A percentile compares a stretch with the other conserved stretches of the same genome.
phyloP scores from a whole-genome alignment of 1,140 invertebrate species.

The Drosophila subpulchrella region DNA sequence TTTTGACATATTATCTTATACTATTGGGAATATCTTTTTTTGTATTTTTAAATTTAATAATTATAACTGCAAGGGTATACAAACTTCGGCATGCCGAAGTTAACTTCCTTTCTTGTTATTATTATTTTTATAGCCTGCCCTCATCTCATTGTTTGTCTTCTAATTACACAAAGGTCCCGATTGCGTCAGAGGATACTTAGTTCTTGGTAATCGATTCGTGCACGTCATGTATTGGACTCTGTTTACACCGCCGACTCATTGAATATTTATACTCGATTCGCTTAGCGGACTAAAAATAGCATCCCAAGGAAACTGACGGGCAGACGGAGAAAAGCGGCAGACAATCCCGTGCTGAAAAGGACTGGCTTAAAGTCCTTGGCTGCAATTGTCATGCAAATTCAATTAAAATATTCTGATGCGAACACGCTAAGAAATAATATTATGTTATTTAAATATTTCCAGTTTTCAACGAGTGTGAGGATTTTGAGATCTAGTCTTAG shows the following conservation, averaged over 20 bases:
- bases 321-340: conserved; percentile 11
- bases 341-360: conserved; percentile 23
- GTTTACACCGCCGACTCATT: conserved; percentile 58
- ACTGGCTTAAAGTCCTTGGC: conserved; percentile 31
- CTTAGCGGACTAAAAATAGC: conserved; percentile 68
- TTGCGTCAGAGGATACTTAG: conserved; percentile 58
- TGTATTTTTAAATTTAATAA: no score
- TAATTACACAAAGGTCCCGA: conserved; percentile 59
- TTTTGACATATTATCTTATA: no score
- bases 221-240: conserved; percentile 56
- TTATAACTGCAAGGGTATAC: no score
- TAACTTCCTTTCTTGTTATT: no score
- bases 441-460: conserved; percentile 17
- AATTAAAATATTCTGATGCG: conserved; percentile 68
- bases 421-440: conserved; percentile 8
- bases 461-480: neutral
- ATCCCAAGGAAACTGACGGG: conserved; percentile 17
- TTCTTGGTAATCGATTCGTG: conserved; percentile 44
- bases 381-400: conserved; percentile 77
- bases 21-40: no score
- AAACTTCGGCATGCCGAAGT: no score
- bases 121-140: neutral
- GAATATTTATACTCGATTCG: conserved; percentile 66
- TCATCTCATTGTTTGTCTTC: conserved; percentile 51
- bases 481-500: neutral